Percentiles rank a stretch among this genome's conserved stretches.
Evolutionary conservation across 2,113 vertebrate genomes (phyloP).

Genomic region (Hemiscyllium ocellatum): DNA sequence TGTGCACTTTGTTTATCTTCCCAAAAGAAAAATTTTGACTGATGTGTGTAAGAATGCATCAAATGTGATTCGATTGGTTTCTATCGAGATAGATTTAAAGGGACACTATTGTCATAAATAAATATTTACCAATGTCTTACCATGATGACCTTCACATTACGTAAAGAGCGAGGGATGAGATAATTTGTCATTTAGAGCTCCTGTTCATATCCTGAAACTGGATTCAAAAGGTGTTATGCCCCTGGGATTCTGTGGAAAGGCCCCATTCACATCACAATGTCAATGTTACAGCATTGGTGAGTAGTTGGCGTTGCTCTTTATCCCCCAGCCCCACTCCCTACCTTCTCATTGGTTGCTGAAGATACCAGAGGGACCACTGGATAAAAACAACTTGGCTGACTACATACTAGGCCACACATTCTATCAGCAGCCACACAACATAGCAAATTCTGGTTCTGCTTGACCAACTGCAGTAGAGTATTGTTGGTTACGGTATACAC

Average conservation of each 20-base stretch:
- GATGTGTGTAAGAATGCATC: not conserved
- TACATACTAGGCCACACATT: not conserved
- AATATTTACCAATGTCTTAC: not conserved
- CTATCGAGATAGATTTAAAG: not conserved
- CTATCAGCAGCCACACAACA: not conserved
- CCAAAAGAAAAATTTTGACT: not conserved
- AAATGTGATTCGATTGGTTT: not conserved
- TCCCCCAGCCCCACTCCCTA: constrained; percentile 15
- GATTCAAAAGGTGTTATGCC: not conserved
- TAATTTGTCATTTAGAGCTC: not conserved
- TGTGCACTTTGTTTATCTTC: not conserved
- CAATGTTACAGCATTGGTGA: not conserved
- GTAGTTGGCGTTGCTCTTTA: no score
- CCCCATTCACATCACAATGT: not conserved
- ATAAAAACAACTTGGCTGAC: not conserved
- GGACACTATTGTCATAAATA: not conserved
- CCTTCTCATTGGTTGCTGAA: not conserved
- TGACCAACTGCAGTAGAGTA: not conserved
- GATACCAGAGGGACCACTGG: not conserved
- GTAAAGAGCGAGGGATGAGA: not conserved
- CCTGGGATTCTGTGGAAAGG: not conserved
- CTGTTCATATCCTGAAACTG: not conserved
- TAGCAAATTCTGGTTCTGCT: not conserved
- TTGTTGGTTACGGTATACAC: not conserved
- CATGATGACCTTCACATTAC: not conserved